phyloP scores from a whole-genome alignment of 2,888 invertebrate species.

The Altica lythri region DNA sequence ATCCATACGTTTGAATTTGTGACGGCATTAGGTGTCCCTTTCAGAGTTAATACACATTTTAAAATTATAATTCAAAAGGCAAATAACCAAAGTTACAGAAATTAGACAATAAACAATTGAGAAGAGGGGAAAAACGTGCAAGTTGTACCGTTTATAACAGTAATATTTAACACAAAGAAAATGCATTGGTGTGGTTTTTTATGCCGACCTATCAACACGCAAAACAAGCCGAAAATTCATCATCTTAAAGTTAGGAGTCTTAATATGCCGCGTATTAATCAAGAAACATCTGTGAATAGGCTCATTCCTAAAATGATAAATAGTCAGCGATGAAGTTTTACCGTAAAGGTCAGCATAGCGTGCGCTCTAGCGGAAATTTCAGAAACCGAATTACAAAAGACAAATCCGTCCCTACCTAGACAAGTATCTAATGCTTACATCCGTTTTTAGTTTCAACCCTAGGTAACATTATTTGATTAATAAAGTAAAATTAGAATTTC shows the following conservation, averaged over 20 bases:
- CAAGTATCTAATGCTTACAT: no score
- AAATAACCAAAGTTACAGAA: no score
- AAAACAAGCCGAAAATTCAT: conserved; percentile 7
- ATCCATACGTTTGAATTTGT: no score
- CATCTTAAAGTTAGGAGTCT: conserved; percentile 11
- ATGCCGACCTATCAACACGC: not conserved
- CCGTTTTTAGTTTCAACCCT: not conserved
- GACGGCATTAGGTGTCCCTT: no score
- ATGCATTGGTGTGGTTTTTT: not conserved
- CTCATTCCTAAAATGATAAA: conserved; percentile 12
- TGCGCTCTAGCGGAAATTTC: not conserved
- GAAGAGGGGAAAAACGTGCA: no score
- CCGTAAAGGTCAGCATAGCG: not conserved
- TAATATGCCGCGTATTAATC: conserved; percentile 19
- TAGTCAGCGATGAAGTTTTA: conserved; percentile 2
- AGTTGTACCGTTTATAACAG: no score
- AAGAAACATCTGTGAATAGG: conserved; percentile 13
- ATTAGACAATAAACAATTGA: no score
- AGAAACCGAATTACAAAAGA: conserved; percentile 7
- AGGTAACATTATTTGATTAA: no score
- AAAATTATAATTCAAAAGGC: no score
- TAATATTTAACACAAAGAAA: no score
- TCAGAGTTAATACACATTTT: no score
- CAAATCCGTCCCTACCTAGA: not conserved
- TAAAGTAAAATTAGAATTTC: no score